A percentile compares a stretch with the other conserved stretches of the same genome.
Conservation (phyloP, 2,797 vertebrate species). For the Urophycis tenuis region DNA sequence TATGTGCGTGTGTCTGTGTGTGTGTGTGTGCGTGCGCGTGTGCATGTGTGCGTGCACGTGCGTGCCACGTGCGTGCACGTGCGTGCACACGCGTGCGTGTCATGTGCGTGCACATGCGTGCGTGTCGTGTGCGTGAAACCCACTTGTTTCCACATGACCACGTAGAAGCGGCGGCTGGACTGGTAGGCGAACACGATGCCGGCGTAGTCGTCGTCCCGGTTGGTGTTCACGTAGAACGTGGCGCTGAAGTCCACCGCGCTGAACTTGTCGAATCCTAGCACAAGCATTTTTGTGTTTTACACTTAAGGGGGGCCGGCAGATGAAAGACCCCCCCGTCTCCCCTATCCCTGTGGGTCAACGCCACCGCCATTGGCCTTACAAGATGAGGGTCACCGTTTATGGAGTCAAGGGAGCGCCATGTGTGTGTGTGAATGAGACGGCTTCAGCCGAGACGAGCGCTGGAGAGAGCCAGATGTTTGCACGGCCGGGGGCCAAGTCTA, state of each 20-base stretch:
- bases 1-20: neutral
- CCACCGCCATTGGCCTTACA: too few species aligned
- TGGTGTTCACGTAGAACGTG: slow-evolving; percentile 94
- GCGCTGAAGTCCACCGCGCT: slow-evolving; percentile 92
- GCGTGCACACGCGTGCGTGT: too few species aligned
- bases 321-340: too few species aligned
- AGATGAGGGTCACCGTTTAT: neutral
- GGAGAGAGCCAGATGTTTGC: neutral
- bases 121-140: slow-evolving; percentile 32
- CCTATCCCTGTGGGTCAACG: too few species aligned
- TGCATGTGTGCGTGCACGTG: neutral
- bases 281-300: neutral
- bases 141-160: slow-evolving; percentile 98
- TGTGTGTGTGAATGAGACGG: neutral
- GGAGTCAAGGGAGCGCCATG: neutral
- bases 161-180: slow-evolving; percentile 92
- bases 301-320: neutral
- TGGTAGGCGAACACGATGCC: slow-evolving; percentile 95
- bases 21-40: too few species aligned
- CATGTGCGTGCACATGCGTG: neutral
- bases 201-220: slow-evolving; percentile 92
- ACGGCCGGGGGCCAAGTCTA: neutral
- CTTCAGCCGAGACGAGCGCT: neutral
- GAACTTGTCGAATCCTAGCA: slow-evolving; percentile 86
- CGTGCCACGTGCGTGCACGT: neutral